These are phyloP conservation scores for Daphoenositta chrysoptera DNA, from an alignment of 2,113 vertebrate genomes.

Conservation along the genomic window DNA sequence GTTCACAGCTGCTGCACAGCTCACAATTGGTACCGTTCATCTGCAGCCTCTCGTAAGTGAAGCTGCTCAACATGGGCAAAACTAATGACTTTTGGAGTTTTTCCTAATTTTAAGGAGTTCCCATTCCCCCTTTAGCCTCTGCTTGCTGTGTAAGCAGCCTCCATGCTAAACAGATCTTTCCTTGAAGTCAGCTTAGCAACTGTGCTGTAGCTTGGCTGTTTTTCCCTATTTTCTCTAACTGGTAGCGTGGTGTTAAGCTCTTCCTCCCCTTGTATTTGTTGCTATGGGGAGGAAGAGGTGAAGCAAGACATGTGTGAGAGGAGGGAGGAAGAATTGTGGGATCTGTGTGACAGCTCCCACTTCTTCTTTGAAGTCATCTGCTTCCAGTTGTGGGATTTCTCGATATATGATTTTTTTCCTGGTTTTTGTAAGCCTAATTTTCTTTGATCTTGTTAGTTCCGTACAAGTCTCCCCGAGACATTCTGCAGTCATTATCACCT, in stretches of 20 bases:
- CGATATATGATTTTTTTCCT: neutral
- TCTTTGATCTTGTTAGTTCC: slow-evolving; percentile 68
- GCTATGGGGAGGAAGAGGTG: neutral
- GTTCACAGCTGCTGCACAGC: neutral
- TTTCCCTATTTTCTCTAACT: neutral
- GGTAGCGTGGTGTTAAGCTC: neutral
- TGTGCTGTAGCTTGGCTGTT: slow-evolving; percentile 6
- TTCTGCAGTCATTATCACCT: slow-evolving; percentile 83
- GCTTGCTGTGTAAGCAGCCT: slow-evolving; percentile 50
- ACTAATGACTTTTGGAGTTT: neutral
- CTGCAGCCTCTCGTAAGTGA: neutral
- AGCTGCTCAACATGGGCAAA: neutral
- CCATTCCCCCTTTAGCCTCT: slow-evolving; percentile 30
- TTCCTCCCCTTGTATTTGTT: neutral
- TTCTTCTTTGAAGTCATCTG: neutral
- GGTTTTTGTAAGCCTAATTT: slow-evolving; percentile 52
- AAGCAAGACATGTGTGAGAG: neutral
- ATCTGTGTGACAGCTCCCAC: neutral
- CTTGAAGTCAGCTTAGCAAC: slow-evolving; percentile 19
- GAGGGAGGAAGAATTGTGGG: neutral
- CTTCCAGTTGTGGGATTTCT: slow-evolving; percentile 79
- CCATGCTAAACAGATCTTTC: slow-evolving; percentile 20
- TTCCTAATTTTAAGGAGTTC: neutral
- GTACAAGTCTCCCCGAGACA: slow-evolving; percentile 81
- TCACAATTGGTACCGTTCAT: neutral